Evolutionary conservation across 2,797 vertebrate species (phyloP).

Genomic region (Enteromius radiatus): DNA sequence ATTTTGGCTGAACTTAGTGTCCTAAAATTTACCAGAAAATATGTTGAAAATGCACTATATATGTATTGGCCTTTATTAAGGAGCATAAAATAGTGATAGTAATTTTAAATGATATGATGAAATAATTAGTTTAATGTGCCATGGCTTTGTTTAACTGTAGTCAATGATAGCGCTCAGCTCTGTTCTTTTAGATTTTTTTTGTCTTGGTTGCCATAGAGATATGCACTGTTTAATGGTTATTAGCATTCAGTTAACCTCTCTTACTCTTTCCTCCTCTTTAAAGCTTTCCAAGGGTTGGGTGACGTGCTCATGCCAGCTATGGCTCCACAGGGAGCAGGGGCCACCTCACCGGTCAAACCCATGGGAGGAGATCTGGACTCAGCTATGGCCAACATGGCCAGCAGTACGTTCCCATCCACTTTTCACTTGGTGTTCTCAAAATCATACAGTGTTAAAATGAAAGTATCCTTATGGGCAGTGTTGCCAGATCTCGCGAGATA

Average conservation of each 20-base stretch:
- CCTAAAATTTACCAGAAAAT: background rate
- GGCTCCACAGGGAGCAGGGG: slow-evolving; percentile 83
- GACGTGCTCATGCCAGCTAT: slow-evolving; percentile 97
- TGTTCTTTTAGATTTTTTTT: background rate
- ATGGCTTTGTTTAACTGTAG: background rate
- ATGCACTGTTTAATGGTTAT: background rate
- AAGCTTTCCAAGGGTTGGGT: slow-evolving; percentile 96
- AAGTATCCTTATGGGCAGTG: background rate
- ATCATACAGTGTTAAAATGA: background rate
- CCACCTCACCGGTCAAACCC: slow-evolving; percentile 65
- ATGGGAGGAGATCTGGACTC: slow-evolving; percentile 89
- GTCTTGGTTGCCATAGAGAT: background rate
- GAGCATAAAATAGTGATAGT: background rate
- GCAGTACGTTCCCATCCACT: slow-evolving; percentile 86
- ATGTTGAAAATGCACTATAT: background rate
- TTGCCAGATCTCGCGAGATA: too few relatives aligned
- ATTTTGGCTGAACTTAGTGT: background rate
- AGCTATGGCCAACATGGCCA: slow-evolving; percentile 95
- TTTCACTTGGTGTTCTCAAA: slow-evolving; percentile 40
- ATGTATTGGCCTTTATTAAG: background rate
- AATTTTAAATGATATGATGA: background rate
- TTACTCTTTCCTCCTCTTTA: slow-evolving; percentile 48
- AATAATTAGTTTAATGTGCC: slow-evolving; percentile 4
- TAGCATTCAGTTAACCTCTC: background rate
- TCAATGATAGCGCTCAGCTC: background rate